Evolutionary conservation across 1,140 invertebrate species (phyloP).

Genomic region (Pseudomyrmex sp.): DNA sequence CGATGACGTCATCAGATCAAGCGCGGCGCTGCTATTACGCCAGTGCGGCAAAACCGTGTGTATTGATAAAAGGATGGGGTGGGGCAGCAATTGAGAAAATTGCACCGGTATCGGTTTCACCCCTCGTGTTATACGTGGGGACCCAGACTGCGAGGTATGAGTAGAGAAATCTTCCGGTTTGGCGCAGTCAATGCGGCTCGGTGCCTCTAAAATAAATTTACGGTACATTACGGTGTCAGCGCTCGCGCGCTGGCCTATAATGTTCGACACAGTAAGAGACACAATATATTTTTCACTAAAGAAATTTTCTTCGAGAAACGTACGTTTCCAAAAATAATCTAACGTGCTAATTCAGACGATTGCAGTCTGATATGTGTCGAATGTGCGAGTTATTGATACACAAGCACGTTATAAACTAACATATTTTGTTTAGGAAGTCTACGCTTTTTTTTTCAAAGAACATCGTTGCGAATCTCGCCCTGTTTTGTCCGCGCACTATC

Average conservation of each 20-base stretch:
- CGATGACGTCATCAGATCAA: constrained; percentile 53
- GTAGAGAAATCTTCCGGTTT: constrained; percentile 66
- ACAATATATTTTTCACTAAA: too few species aligned
- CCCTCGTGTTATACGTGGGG: constrained; percentile 24
- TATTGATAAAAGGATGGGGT: constrained; percentile 38
- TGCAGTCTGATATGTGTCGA: too few species aligned
- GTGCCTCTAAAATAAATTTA: constrained; percentile 61
- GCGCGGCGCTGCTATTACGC: constrained; percentile 13
- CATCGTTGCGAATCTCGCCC: background rate
- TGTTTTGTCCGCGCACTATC: constrained; percentile 47
- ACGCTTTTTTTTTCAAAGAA: background rate
- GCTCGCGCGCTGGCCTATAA: background rate
- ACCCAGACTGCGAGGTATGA: constrained; percentile 33
- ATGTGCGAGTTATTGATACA: too few species aligned
- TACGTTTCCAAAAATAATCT: too few species aligned
- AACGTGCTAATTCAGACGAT: too few species aligned
- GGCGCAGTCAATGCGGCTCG: constrained; percentile 39
- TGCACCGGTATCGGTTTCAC: constrained; percentile 69
- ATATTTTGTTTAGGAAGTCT: background rate
- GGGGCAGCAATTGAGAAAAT: constrained; percentile 70
- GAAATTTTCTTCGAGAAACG: too few species aligned
- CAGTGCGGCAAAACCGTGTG: constrained; percentile 21
- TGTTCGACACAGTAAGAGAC: too few species aligned
- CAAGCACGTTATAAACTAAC: background rate
- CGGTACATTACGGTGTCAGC: background rate